Conservation (phyloP, 2,797 vertebrate species). For the Anas acuta region DNA sequence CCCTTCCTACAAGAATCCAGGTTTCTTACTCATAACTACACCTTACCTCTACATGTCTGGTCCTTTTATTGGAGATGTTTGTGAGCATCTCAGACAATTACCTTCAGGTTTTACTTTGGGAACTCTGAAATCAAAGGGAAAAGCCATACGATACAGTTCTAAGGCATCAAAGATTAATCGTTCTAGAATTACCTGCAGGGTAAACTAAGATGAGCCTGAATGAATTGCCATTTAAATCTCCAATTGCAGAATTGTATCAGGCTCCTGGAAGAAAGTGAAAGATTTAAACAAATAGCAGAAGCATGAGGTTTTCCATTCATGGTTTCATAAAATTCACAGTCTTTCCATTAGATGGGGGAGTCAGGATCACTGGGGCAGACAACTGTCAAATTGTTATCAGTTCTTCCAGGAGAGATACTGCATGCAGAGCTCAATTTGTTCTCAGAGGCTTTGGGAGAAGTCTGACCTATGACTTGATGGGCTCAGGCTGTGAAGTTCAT, state of each 20-base stretch:
- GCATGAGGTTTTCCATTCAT: neutral
- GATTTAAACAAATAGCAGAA: neutral
- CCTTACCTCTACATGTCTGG: neutral
- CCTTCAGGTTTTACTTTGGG: constrained; percentile 11
- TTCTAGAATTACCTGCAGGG: neutral
- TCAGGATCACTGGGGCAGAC: neutral
- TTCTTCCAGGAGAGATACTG: neutral
- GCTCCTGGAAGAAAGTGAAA: neutral
- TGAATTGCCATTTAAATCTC: neutral
- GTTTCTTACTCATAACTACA: neutral
- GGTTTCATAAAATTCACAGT: neutral
- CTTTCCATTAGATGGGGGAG: neutral
- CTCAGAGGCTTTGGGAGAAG: constrained; percentile 21
- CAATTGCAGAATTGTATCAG: neutral
- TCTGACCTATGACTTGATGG: neutral
- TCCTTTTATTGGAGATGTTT: neutral
- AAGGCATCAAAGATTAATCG: neutral
- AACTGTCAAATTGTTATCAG: neutral
- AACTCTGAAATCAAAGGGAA: constrained; percentile 24
- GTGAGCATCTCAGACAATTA: neutral
- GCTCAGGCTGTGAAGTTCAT: neutral
- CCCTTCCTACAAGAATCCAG: neutral
- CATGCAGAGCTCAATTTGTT: neutral
- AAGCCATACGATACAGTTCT: neutral
- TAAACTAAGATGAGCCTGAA: constrained; percentile 14